Base-by-base conservation (phyloP, 2,797 vertebrate genomes). In the Prunella strophiata region DNA sequence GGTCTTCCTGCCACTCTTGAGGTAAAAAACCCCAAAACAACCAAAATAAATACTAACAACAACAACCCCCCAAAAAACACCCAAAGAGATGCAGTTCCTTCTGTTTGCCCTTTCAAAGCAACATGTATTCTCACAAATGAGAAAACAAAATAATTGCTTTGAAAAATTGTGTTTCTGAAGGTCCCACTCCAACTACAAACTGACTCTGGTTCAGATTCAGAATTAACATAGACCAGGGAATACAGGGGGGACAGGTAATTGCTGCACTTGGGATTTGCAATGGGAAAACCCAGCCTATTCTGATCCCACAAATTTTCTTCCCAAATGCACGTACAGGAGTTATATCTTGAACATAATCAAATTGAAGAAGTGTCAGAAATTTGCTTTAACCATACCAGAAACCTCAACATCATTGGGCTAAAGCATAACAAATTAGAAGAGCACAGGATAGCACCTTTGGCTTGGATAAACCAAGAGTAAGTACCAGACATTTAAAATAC, bases 401-500 rank as follows among this genome's bases (percentile, higher is more conserved):
- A 97, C 93, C 98, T 99, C 84, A 99, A 98, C n/a, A 94, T 99
- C 38, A 94, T 99, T 85, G 98, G 98, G 90, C 96, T 99, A 77
- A 98, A 98, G 89, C 98, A 99, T 73, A 99, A 99, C 97, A 98
- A 98, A 95, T 97, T 99, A 94, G 99, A 99, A 57, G 99, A 99
- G 96, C 98, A 97, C 16, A 98, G 98, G 91, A 99, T 99, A 72
- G 98, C 99, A 58, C 99, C 99, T 19, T 89, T 99, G 96, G 99
- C 99, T 67, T 99, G 99, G 99, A 98, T 99, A 97, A 98, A 99
- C 94, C 99, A 99, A 96, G 98, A 98, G 99, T 99, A 96, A 98
- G 98, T 98, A 92, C 0, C 4, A 84, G 34, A 43, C 2, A 51
- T 23, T 71, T 38, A 63, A 42, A 70, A 59, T 34, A 11, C 8